Percentiles rank a stretch among this genome's conserved stretches.
Evolutionary conservation across 2,888 invertebrate species (phyloP).

Genomic region (Protophormia terraenovae): DNA sequence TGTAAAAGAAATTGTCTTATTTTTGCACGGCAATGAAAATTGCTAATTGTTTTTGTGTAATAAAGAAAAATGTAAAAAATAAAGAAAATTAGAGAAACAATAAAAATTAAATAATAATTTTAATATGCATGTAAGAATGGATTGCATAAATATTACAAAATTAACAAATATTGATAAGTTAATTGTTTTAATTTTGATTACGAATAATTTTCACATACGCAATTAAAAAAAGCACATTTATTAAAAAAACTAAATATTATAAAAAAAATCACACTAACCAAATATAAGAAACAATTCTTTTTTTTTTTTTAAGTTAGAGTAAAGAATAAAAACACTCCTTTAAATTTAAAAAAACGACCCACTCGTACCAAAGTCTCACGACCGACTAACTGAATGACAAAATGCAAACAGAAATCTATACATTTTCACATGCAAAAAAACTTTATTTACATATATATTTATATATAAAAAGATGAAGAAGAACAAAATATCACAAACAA

Average conservation of each 20-base stretch:
- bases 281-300: constrained; percentile 62
- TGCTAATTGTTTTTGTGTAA: constrained; percentile 50
- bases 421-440: constrained; percentile 30
- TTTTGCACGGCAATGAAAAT: constrained; percentile 62
- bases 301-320: constrained; percentile 30
- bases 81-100: constrained; percentile 21
- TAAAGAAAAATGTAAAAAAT: constrained; percentile 1
- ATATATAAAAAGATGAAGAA: not conserved
- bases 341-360: constrained; percentile 66
- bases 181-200: not conserved
- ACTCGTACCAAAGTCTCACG: constrained; percentile 77
- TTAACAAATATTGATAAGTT: constrained; percentile 9
- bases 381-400: constrained; percentile 74
- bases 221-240: constrained; percentile 32
- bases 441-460: not conserved
- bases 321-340: constrained; percentile 26
- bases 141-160: constrained; percentile 64
- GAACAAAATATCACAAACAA: constrained; percentile 34
- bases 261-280: constrained; percentile 54
- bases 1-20: constrained; percentile 56
- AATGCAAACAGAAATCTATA: constrained; percentile 66
- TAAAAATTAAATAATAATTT: constrained; percentile 46
- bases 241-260: not conserved
- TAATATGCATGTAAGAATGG: not conserved
- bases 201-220: not conserved